Conservation (phyloP, 2,797 vertebrate species). For the Siniperca obscura region DNA sequence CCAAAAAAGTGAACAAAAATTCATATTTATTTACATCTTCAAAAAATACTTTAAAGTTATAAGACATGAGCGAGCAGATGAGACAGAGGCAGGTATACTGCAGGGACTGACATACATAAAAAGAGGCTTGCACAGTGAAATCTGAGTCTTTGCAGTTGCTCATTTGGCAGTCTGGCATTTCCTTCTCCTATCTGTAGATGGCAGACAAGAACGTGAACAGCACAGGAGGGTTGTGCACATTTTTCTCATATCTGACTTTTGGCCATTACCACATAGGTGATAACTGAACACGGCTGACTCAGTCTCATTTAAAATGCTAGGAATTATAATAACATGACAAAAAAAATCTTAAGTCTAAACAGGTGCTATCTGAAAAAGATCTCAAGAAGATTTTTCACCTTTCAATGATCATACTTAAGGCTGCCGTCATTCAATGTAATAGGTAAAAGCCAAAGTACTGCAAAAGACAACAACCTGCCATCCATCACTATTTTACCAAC, state of each 20-base stretch:
- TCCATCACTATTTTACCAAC: constrained; percentile 83
- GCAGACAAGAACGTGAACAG: constrained; percentile 76
- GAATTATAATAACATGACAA: constrained; percentile 39
- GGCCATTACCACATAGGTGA: constrained; percentile 42
- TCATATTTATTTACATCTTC: background rate
- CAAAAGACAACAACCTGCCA: constrained; percentile 72
- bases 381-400: constrained; percentile 23
- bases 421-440: constrained; percentile 69
- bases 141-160: constrained; percentile 45
- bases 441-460: constrained; percentile 67
- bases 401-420: constrained; percentile 48
- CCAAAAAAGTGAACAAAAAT: background rate
- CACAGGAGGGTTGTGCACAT: constrained; percentile 6
- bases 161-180: constrained; percentile 58
- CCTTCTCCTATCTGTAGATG: constrained; percentile 77
- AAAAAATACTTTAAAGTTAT: constrained; percentile 2
- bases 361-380: constrained; percentile 25
- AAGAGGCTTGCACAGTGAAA: constrained; percentile 20
- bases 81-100: constrained; percentile 4
- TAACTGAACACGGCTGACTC: constrained; percentile 33
- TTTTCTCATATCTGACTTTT: constrained; percentile 46
- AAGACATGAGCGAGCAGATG: constrained; percentile 9
- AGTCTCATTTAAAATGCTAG: constrained; percentile 28
- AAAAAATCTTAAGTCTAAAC: constrained; percentile 31
- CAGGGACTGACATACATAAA: constrained; percentile 17